These are phyloP conservation scores for Drosophila koepferae DNA, from an alignment of 2,888 invertebrate species.

Conservation along the genomic window DNA sequence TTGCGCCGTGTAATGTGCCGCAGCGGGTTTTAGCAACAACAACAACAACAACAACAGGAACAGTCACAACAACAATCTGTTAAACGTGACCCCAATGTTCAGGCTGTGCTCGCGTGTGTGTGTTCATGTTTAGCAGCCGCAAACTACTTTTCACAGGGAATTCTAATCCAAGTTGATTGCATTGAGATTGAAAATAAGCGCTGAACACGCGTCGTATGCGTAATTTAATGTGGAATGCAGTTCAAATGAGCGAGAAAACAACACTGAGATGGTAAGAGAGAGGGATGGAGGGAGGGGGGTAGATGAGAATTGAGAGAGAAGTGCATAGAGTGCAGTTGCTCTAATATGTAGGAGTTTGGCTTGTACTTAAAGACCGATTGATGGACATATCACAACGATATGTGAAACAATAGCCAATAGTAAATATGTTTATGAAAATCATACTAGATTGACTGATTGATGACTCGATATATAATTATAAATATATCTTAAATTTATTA, in stretches of 20 bases:
- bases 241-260: background rate
- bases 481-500: no score
- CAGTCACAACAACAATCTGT: slow-evolving; percentile 26
- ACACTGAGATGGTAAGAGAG: background rate
- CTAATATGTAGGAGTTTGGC: background rate
- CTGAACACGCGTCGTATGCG: slow-evolving; percentile 36
- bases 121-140: slow-evolving; percentile 11
- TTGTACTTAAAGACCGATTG: background rate
- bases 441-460: background rate
- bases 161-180: slow-evolving; percentile 31
- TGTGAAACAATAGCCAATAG: no score
- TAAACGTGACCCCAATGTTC: slow-evolving; percentile 38
- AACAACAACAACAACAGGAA: slow-evolving; percentile 2
- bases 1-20: slow-evolving; percentile 36
- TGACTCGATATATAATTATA: background rate
- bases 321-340: background rate
- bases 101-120: slow-evolving; percentile 1
- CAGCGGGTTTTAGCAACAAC: slow-evolving; percentile 43
- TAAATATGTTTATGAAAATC: background rate
- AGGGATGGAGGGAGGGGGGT: background rate
- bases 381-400: no score
- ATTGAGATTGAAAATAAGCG: slow-evolving; percentile 14
- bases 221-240: slow-evolving; percentile 16
- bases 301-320: background rate
- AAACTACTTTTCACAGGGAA: slow-evolving; percentile 21